These are phyloP conservation scores for human (Homo sapiens) DNA, from an alignment of 2,113 vertebrate genomes.

Conservation along the genomic window GRCh38 chr16:74008001-74008500, in stretches of 20 bases:
- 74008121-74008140: neutral
- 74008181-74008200: neutral
- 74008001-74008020: neutral
- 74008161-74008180: neutral
- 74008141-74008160: neutral
- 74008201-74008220: neutral
- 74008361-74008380: neutral
- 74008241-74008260: neutral
- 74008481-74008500: neutral
- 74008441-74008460: neutral
- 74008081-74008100: neutral
- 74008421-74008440: neutral
- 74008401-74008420: conserved; percentile 2
- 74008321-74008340: neutral
- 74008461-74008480: conserved; percentile 9
- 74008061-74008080: neutral
- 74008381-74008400: neutral
- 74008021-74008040: neutral
- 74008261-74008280: neutral
- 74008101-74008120: neutral
- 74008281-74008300: neutral
- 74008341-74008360: neutral
- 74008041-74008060: neutral
- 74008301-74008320: neutral
- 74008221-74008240: neutral